These are phyloP conservation scores for Myotis davidii DNA, from an alignment of 2,113 vertebrate species.

Conservation along the genomic window DNA sequence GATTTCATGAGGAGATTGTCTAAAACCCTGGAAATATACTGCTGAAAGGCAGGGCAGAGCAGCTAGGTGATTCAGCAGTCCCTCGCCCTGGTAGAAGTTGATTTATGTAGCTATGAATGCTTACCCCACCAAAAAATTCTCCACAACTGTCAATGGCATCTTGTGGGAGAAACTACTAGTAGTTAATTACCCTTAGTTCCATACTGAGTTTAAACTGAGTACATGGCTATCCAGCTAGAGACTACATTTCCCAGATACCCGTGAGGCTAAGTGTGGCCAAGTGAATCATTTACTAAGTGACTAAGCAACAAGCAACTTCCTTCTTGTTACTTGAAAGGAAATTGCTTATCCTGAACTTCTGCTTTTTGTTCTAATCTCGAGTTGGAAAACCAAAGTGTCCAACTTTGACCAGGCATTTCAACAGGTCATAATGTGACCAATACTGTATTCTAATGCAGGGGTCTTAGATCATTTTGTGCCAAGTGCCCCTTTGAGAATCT, in stretches of 20 bases:
- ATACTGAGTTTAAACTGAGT: neutral
- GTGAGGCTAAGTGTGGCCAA: neutral
- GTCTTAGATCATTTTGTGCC: neutral
- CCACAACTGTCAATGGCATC: no score
- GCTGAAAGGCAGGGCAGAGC: neutral
- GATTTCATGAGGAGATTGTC: neutral
- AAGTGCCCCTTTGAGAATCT: neutral
- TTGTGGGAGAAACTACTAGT: neutral
- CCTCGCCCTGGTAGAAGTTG: neutral
- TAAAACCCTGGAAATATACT: neutral
- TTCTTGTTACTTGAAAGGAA: constrained; percentile 7
- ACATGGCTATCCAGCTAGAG: neutral
- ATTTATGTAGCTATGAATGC: neutral
- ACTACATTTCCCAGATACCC: constrained; percentile 5
- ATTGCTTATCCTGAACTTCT: constrained; percentile 33
- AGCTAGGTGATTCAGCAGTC: neutral
- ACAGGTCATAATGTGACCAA: neutral
- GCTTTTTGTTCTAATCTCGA: neutral
- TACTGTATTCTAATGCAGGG: neutral
- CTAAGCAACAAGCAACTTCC: constrained; percentile 25
- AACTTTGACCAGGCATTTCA: neutral
- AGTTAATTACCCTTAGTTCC: neutral
- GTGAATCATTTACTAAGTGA: neutral
- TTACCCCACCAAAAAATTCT: neutral
- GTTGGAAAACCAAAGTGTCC: neutral